Evolutionary conservation across 1,140 invertebrate species (phyloP), one percentile per base, ranked within the genome.

Genomic region (Cyclargus thomasi): DNA sequence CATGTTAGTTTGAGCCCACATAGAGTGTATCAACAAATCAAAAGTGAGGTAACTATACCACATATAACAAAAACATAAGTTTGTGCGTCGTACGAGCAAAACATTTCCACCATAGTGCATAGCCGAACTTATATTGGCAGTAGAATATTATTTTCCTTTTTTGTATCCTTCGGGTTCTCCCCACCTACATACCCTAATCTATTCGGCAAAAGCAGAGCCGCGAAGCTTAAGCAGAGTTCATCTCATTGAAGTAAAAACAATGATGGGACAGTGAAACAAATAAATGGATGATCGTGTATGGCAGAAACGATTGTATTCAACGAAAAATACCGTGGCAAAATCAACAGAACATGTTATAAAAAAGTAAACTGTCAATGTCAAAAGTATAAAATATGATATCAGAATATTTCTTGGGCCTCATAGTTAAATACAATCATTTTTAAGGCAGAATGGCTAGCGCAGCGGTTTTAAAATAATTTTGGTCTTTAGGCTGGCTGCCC

Each of bases 401-500:
- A 22, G 55, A 59, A 20, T 47, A 47, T 47, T 59, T 59, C 20
- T 20, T 17, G 7, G 21, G 6, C 2, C 55, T 20, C 11, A 17
- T 22, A 65, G 29, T 21, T 67, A 71, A 64, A 78, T 76, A 81
- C 83, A 86, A 82, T 83, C 77, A 82, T 74, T 85, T 82, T 76
- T 74, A 78, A 73, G 74, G 67, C 66, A 75, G 82, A 85, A 82
- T 81, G 86, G 79, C 83, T 78, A 84, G 82, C 82, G 81, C 83
- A 80, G 78, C 75, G 63, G 72, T 68, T 68, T 65, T 68, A 66
- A 16, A 57, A 65, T 36, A 55, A 29, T 29, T 29, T 55, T 35
- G 53, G 29, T 36, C 39, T 73, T 80, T 76, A 88, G 86, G 82
- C 86, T 87, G 86, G 84, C 84, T 86, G 83, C 82, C 75, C 83